Conservation (phyloP, 2,888 invertebrate species). For the Gastracanthus pulcherrimus region DNA sequence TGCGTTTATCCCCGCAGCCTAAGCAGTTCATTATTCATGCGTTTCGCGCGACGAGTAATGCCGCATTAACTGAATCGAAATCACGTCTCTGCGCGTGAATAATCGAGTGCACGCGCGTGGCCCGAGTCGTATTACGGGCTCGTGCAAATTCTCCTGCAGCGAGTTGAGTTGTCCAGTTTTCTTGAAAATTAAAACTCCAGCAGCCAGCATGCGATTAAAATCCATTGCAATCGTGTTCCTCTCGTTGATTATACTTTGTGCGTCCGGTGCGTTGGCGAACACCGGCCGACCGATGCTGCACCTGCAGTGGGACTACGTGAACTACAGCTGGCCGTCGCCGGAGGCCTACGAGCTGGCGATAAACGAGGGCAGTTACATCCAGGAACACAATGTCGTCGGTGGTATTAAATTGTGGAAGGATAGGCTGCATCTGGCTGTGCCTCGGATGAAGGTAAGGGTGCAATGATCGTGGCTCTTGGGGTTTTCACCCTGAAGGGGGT, state of each 20-base stretch:
- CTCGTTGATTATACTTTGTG: neutral
- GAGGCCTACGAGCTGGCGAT: constrained; percentile 80
- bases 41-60: no score
- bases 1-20: no score
- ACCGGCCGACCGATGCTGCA: neutral
- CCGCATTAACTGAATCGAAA: neutral
- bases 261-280: neutral
- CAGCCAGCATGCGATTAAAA: no score
- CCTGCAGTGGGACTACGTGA: constrained; percentile 83
- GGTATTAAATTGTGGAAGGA: constrained; percentile 84
- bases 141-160: neutral
- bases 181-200: no score
- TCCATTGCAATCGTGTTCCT: neutral
- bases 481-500: no score
- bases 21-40: neutral
- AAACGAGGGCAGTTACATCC: constrained; percentile 81
- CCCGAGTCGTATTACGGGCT: neutral
- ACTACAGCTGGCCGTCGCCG: constrained; percentile 83
- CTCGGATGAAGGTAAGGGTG: no score
- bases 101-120: neutral
- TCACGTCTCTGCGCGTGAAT: neutral
- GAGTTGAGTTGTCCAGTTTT: neutral
- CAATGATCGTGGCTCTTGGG: no score
- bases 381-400: constrained; percentile 84
- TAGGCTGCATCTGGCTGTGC: constrained; percentile 84